A percentile compares a stretch with the other conserved stretches of the same genome.
Evolutionary conservation across 2,797 vertebrate species (phyloP).

Genomic region (Chelon auratus): DNA sequence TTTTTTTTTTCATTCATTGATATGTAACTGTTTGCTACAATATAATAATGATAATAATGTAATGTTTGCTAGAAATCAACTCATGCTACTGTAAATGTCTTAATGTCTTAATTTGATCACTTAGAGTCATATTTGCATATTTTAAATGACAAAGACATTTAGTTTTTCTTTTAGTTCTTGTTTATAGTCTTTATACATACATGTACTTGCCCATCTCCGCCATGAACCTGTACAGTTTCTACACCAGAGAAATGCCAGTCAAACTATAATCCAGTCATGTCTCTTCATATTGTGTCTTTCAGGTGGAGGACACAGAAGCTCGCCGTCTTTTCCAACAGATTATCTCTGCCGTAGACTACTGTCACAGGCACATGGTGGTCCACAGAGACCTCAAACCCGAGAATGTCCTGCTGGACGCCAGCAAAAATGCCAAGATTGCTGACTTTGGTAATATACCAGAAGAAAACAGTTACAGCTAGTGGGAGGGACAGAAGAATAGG

Average conservation of each 20-base stretch:
- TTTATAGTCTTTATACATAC: not conserved
- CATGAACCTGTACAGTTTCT: not conserved
- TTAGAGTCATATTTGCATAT: not conserved
- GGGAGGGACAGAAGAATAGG: slow-evolving; percentile 10
- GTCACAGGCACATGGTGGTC: slow-evolving; percentile 99
- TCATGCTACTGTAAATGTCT: not conserved
- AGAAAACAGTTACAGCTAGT: not conserved
- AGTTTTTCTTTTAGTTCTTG: not conserved
- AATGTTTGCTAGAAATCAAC: not conserved
- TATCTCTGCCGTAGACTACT: slow-evolving; percentile 98
- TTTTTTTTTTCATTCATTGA: not conserved
- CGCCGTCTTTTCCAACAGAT: slow-evolving; percentile 98
- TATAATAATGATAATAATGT: not conserved
- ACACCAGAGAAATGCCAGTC: not conserved
- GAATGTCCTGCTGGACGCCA: slow-evolving; percentile 95
- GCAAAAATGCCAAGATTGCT: slow-evolving; percentile 98
- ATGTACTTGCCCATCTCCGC: too few relatives aligned
- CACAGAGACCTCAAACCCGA: slow-evolving; percentile 99
- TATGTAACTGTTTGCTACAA: too few relatives aligned
- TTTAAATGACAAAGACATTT: not conserved
- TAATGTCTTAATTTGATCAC: too few relatives aligned
- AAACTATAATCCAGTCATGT: not conserved
- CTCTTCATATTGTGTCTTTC: slow-evolving; percentile 29
- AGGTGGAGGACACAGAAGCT: slow-evolving; percentile 96
- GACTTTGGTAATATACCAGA: slow-evolving; percentile 90